Conservation (phyloP, 2,113 vertebrate genomes). For the Nycticryphes semicollaris region DNA sequence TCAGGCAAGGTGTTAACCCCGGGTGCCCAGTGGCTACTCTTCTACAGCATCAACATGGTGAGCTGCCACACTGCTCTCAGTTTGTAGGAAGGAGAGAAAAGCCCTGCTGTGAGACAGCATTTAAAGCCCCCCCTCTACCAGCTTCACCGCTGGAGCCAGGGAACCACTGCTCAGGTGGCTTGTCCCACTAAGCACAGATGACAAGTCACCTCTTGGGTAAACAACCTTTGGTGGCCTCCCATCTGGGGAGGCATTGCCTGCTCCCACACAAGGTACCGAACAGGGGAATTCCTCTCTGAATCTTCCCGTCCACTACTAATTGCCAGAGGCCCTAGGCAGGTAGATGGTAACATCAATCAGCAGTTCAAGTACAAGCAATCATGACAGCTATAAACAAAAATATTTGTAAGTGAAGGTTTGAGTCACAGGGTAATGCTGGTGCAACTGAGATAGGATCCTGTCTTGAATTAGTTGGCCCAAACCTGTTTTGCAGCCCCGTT, state of each 20-base stretch:
- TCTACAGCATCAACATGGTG: rapidly evolving
- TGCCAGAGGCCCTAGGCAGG: neutral
- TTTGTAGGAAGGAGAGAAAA: neutral
- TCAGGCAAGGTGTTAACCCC: neutral
- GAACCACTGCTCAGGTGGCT: neutral
- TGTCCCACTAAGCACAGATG: neutral
- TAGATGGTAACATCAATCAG: neutral
- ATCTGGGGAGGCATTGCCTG: neutral
- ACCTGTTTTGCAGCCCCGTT: neutral
- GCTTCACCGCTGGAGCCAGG: neutral
- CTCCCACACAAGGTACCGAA: neutral
- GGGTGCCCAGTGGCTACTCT: neutral
- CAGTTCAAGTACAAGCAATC: neutral
- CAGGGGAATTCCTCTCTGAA: neutral
- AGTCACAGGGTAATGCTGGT: neutral
- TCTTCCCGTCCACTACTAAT: neutral
- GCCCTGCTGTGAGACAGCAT: neutral
- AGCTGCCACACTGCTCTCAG: neutral
- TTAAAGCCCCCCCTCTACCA: neutral
- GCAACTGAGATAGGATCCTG: neutral
- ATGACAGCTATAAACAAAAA: conserved; percentile 20
- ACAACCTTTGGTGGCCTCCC: neutral
- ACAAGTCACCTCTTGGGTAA: neutral
- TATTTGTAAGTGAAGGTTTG: neutral
- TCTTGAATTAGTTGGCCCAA: neutral